Evolutionary conservation across 2,888 invertebrate genomes (phyloP).

Genomic region (Drosophila kanekoi): DNA sequence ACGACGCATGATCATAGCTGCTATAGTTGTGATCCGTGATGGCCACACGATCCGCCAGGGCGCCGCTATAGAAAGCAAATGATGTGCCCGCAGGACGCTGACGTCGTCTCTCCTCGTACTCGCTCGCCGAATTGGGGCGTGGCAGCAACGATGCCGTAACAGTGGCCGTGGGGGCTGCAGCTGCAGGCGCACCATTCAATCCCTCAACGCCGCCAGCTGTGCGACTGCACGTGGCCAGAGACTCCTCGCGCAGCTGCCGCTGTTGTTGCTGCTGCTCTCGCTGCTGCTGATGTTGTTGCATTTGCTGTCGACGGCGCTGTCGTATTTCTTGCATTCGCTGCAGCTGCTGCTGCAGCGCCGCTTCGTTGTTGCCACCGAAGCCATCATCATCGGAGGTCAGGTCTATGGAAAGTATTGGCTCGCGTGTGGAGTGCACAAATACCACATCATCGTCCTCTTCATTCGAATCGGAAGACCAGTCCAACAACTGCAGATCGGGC

Average conservation of each 20-base stretch:
- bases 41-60: conserved; percentile 59
- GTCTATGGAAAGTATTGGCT: conserved; percentile 86
- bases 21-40: conserved; percentile 71
- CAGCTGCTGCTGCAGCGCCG: conserved; percentile 16
- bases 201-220: conserved; percentile 14
- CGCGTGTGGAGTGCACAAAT: conserved; percentile 85
- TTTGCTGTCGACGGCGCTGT: conserved; percentile 11
- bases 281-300: neutral
- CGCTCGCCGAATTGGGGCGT: conserved; percentile 50
- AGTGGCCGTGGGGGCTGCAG: neutral
- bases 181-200: conserved; percentile 5
- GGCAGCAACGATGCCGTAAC: conserved; percentile 32
- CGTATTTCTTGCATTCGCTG: conserved; percentile 16
- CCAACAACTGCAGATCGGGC: conserved; percentile 91
- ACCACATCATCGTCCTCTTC: conserved; percentile 88
- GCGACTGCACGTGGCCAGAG: conserved; percentile 3
- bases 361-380: conserved; percentile 34
- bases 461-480: conserved; percentile 89
- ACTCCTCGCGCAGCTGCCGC: conserved; percentile 1
- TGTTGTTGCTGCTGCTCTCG: conserved; percentile 21
- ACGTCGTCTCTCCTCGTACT: conserved; percentile 50
- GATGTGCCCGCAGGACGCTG: conserved; percentile 63
- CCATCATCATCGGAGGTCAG: conserved; percentile 87
- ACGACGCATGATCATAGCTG: conserved; percentile 58
- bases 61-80: conserved; percentile 71